Base-by-base conservation (phyloP, 2,888 invertebrate species). In the Nasonovia ribisnigri region DNA sequence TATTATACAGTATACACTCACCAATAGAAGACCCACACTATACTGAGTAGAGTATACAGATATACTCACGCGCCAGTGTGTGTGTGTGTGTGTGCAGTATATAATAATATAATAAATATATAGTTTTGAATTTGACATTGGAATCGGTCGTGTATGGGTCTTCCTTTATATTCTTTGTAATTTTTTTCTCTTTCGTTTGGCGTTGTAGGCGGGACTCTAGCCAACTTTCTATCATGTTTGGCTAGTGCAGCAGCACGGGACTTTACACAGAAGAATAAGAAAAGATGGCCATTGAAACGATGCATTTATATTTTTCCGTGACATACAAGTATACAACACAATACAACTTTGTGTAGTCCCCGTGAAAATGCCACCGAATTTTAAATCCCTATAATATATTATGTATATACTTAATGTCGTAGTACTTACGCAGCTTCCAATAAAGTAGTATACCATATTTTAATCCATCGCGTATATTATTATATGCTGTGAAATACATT, bases 201-300 rank as follows among this genome's bases (percentile, higher is more conserved):
- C 84, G 84, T 77, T 89, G 51, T 36, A 93, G 84, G n/a, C 48
- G 93, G 89, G 84, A 93, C 48, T 46, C 57, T 46, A 89, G 89
- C 93, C 93, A 92, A 92, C 60, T 92, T 84, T 87, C 60, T 86
- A 92, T 91, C 77, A 20, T 60, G 86, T 91, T 91, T 26, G 60
- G 36, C 42, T 67, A 20, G n/a, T 67, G 84, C n/a, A 46, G 8
- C 36, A 77, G 77, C 67, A 57, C 4, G 54, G n/a, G 48, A 67
- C 60, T 92, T 88, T 51, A 57, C 48, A 24, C 36, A 87, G 36
- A 51, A 51, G n/a, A 84, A 89, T 60, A 88, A 13, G 46, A 60
- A 43, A 3, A 87, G 43, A 57, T 57, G 57, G 36, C 57, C 36
- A 8, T 13, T 48, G 54, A 51, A 77, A 91, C 84, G 48, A 84